These are phyloP conservation scores for Spondyliosoma cantharus DNA, from an alignment of 2,797 vertebrate species.

Conservation along the genomic window DNA sequence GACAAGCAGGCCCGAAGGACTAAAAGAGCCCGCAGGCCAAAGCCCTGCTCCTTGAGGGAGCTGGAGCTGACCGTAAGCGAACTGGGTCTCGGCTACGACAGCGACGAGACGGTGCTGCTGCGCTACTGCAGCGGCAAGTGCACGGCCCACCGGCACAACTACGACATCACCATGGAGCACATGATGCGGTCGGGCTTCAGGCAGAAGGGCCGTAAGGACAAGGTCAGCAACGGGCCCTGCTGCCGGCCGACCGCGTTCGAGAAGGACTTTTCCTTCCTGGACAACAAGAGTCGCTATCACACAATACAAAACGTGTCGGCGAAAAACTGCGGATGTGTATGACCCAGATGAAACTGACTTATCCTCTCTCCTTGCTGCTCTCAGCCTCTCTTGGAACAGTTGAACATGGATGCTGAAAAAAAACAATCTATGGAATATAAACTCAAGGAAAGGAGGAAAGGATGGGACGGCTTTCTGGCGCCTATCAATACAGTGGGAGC, in stretches of 20 bases:
- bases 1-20: slow-evolving; percentile 83
- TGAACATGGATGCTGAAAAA: slow-evolving; percentile 47
- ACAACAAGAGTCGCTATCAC: slow-evolving; percentile 89
- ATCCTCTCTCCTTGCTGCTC: slow-evolving; percentile 64
- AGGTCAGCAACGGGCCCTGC: slow-evolving; percentile 89
- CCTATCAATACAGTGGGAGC: slow-evolving; percentile 15
- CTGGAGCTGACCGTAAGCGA: slow-evolving; percentile 93
- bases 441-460: slow-evolving; percentile 42
- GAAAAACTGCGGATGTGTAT: slow-evolving; percentile 94
- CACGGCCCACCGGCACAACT: slow-evolving; percentile 85
- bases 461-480: slow-evolving; percentile 13
- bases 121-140: slow-evolving; percentile 96
- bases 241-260: slow-evolving; percentile 93
- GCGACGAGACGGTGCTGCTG: slow-evolving; percentile 93
- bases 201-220: slow-evolving; percentile 84
- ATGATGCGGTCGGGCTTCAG: slow-evolving; percentile 82
- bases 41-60: slow-evolving; percentile 88
- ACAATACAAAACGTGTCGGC: slow-evolving; percentile 93
- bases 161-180: slow-evolving; percentile 92
- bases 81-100: slow-evolving; percentile 92
- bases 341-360: slow-evolving; percentile 70
- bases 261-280: slow-evolving; percentile 91
- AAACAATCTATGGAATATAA: slow-evolving; percentile 60
- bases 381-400: slow-evolving; percentile 50
- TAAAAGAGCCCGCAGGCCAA: slow-evolving; percentile 87